phyloP scores from a whole-genome alignment of 2,113 vertebrate genomes.

The Vimba vimba region DNA sequence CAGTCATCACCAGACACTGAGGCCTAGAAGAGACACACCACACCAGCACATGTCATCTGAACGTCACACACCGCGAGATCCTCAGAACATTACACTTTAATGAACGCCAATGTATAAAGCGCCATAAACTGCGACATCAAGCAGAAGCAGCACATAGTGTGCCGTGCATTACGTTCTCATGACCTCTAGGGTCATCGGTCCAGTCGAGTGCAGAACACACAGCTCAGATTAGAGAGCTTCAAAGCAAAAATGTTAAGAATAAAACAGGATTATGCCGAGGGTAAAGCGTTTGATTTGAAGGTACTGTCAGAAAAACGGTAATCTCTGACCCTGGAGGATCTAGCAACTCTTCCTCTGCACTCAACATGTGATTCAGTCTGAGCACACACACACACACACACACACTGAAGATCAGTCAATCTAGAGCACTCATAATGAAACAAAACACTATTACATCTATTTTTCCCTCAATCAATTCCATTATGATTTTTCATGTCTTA shows the following conservation, averaged over 20 bases:
- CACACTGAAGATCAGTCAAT: background rate
- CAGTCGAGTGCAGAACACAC: conserved; percentile 6
- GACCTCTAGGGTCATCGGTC: conserved; percentile 51
- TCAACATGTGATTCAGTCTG: background rate
- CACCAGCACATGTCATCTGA: background rate
- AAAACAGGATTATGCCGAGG: conserved; percentile 60
- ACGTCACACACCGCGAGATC: background rate
- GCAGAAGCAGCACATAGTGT: background rate
- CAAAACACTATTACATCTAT: background rate
- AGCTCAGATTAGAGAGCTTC: conserved; percentile 67
- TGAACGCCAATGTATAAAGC: background rate
- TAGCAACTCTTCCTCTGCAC: background rate
- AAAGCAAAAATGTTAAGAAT: conserved; percentile 73
- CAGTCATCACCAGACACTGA: conserved; percentile 97
- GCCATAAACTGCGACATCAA: background rate
- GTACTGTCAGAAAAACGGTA: conserved; percentile 60
- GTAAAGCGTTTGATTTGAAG: conserved; percentile 54
- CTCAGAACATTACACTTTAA: background rate
- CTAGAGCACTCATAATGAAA: background rate
- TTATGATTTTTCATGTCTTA: background rate
- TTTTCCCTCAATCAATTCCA: background rate
- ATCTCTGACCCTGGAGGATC: conserved; percentile 53
- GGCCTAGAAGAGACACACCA: conserved; percentile 77
- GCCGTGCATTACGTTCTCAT: conserved; percentile 22
- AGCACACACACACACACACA: background rate